Base-by-base conservation (phyloP, 2,888 invertebrate species). In the Orthosia gothica region DNA sequence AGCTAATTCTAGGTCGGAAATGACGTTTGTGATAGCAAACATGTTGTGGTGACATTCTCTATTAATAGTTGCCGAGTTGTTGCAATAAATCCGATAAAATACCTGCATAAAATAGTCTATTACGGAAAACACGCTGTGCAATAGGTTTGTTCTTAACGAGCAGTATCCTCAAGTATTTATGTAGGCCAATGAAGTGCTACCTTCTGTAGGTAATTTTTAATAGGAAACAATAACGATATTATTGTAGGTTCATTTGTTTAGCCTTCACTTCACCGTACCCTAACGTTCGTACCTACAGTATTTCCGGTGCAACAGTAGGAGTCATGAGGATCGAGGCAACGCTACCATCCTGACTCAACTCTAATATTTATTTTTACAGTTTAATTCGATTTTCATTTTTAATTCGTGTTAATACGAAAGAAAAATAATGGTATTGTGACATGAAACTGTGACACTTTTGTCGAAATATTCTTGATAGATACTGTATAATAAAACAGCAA, bases 101-200 rank as follows among this genome's bases (percentile, higher is more conserved):
- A 7, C 32, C 32, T 32, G 32, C 32, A 32, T 32, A 1, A 64
- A 63, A 20, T 57, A 9, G 20, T 12, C 5, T 26, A 26, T n/a
- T 26, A 20, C 23, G 72, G 76, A 47, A 76, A 72, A 55, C 55
- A 55, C 61, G 64, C 45, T 16, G 20, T 0, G 59, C 50, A 77
- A 61, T 64, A 65, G 26, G 4, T 61, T 49, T 63, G 57, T 18
- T 52, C 16, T 2, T 9, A 11, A 18, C 47, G 13, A 32, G n/a
- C 52, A 40, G 59, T 76, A 49, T 76, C 63, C 71, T 70, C 50
- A 78, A 70, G 49, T 64, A 4, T 58, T 13, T n/a, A 70, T 70
- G 13, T 70, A 49, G 70, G 47, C 23, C 47, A 59, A 68, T 49
- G 49, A 67, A 20, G 16, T 47, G 32, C 57, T 40, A 40, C 40